These are phyloP conservation scores for Argyrosomus japonicus DNA, from an alignment of 2,113 vertebrate species.

Conservation along the genomic window DNA sequence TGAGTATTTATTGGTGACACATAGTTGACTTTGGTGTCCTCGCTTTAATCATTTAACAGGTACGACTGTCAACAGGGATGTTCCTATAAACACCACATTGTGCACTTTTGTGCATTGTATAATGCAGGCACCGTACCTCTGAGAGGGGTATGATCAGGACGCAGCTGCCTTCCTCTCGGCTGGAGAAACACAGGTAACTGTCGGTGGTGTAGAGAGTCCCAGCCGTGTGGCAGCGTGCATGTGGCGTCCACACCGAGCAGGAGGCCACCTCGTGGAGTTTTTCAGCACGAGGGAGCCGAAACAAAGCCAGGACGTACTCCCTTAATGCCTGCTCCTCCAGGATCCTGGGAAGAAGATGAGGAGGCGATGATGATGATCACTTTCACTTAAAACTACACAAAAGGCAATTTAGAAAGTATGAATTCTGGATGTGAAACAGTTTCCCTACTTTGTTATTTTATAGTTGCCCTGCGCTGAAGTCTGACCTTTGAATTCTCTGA, in stretches of 20 bases:
- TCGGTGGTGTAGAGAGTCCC: constrained; percentile 93
- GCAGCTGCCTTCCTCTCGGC: constrained; percentile 91
- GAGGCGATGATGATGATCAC: neutral
- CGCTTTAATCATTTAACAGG: neutral
- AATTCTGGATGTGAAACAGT: too few relatives aligned
- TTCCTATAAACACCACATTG: neutral
- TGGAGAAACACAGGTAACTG: constrained; percentile 93
- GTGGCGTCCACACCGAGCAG: constrained; percentile 94
- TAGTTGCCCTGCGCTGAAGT: neutral
- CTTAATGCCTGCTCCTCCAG: constrained; percentile 92
- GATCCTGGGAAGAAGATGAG: constrained; percentile 79
- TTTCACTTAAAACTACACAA: too few relatives aligned
- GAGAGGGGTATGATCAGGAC: constrained; percentile 90
- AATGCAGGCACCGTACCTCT: constrained; percentile 87
- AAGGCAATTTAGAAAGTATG: too few relatives aligned
- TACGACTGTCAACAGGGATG: neutral
- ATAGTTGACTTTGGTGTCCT: too few relatives aligned
- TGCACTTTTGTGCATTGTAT: too few relatives aligned
- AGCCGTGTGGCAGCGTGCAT: constrained; percentile 91
- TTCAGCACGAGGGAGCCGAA: constrained; percentile 91
- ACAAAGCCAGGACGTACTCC: constrained; percentile 94
- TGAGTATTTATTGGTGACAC: too few relatives aligned
- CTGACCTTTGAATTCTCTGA: neutral
- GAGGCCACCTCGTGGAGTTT: constrained; percentile 86
- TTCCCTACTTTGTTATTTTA: too few relatives aligned